Evolutionary conservation across 2,797 vertebrate species (phyloP).

Genomic region (Acanthopagrus latus): DNA sequence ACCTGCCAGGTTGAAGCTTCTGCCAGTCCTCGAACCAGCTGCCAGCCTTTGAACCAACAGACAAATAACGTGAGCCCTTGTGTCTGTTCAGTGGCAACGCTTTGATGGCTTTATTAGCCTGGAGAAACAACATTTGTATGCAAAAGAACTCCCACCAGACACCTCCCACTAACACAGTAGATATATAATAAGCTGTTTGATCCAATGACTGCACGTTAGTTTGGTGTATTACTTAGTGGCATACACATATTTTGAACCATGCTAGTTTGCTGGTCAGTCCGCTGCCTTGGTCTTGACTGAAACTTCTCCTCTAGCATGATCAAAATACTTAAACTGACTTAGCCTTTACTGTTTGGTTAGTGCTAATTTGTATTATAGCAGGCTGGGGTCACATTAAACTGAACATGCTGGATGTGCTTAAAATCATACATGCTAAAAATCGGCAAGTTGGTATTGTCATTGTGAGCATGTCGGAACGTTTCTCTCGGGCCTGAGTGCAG

Average conservation of each 20-base stretch:
- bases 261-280: not conserved
- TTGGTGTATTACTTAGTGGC: not conserved
- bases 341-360: not conserved
- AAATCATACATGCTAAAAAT: too few relatives aligned
- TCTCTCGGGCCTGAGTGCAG: not conserved
- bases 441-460: not conserved
- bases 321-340: not conserved
- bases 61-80: constrained; percentile 19
- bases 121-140: not conserved
- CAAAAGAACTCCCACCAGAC: not conserved
- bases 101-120: constrained; percentile 34
- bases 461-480: not conserved
- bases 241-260: not conserved
- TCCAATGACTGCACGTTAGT: not conserved
- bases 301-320: not conserved
- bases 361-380: not conserved
- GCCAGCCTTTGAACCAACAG: constrained; percentile 30
- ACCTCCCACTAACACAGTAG: not conserved
- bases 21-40: constrained; percentile 24
- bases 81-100: constrained; percentile 20
- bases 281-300: not conserved
- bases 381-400: not conserved
- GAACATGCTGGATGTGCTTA: not conserved
- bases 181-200: constrained; percentile 6
- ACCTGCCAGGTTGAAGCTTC: constrained; percentile 40